phyloP scores from a whole-genome alignment of 1,140 invertebrate species.

The Saccostrea cuccullata region DNA sequence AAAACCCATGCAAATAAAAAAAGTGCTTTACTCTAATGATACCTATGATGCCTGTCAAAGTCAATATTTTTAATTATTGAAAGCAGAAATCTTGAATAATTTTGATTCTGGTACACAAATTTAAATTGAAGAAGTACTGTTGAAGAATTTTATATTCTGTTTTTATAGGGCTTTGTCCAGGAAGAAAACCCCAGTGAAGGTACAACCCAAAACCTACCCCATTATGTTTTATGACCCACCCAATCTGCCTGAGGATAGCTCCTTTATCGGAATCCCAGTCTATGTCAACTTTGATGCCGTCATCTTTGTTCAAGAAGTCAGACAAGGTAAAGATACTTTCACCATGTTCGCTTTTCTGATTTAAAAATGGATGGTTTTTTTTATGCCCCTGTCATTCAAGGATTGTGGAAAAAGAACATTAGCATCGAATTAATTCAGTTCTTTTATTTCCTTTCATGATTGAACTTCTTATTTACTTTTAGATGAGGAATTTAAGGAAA shows the following conservation, averaged over 20 bases:
- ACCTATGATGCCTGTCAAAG: too few species aligned
- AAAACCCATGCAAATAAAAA: too few species aligned
- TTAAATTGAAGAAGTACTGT: too few species aligned
- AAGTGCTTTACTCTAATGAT: too few species aligned
- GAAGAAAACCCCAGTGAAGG: slow-evolving; percentile 18
- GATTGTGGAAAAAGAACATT: too few species aligned
- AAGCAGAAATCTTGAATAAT: too few species aligned
- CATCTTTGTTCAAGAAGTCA: slow-evolving; percentile 59
- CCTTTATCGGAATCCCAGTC: slow-evolving; percentile 50
- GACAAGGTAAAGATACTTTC: slow-evolving; percentile 49
- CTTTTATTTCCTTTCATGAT: neutral
- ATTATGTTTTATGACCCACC: slow-evolving; percentile 51
- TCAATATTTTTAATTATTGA: too few species aligned
- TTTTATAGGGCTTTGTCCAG: neutral
- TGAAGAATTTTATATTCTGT: neutral
- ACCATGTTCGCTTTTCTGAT: too few species aligned
- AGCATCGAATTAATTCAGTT: neutral
- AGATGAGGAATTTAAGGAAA: slow-evolving; percentile 35
- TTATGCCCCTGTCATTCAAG: too few species aligned
- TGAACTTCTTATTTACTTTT: neutral
- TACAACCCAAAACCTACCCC: slow-evolving; percentile 11
- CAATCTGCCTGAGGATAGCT: slow-evolving; percentile 43
- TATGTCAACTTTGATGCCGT: slow-evolving; percentile 60
- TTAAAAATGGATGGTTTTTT: too few species aligned
- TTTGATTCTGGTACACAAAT: too few species aligned